A percentile compares a stretch with the other conserved stretches of the same genome.
Evolutionary conservation across 2,797 vertebrate species (phyloP).

Genomic region (Poeciliopsis paucimaculata): DNA sequence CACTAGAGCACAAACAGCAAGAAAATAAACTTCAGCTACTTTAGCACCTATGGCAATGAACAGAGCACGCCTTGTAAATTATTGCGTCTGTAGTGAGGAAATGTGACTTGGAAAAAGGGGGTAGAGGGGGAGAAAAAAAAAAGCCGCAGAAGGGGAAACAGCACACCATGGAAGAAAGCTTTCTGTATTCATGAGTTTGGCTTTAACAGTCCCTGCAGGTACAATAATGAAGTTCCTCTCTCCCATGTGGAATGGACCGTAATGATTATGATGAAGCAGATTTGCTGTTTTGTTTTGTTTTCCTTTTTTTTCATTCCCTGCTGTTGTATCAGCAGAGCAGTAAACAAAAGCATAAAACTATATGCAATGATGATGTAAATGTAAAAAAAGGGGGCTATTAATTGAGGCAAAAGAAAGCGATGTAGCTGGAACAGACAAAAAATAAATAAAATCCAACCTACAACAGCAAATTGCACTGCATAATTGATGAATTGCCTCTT

Average conservation of each 20-base stretch:
- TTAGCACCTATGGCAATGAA: constrained; percentile 29
- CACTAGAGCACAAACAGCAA: constrained; percentile 33
- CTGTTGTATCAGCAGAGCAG: constrained; percentile 56
- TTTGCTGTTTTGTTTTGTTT: constrained; percentile 26
- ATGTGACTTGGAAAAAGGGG: constrained; percentile 32
- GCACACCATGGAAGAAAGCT: constrained; percentile 50
- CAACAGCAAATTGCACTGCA: not conserved
- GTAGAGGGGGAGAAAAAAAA: constrained; percentile 11
- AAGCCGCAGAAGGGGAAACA: constrained; percentile 47
- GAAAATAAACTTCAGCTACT: constrained; percentile 7
- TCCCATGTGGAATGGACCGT: constrained; percentile 69
- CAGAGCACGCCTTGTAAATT: constrained; percentile 45
- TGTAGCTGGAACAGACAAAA: not conserved
- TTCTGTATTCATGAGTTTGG: constrained; percentile 77
- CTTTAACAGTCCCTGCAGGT: constrained; percentile 75
- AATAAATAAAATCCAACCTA: not conserved
- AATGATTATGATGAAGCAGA: constrained; percentile 75
- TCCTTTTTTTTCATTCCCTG: constrained; percentile 7
- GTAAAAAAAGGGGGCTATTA: constrained; percentile 59
- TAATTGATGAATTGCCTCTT: not conserved
- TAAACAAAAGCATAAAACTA: constrained; percentile 73
- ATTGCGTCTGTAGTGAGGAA: constrained; percentile 38
- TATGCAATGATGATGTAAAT: constrained; percentile 60
- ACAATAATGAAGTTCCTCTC: constrained; percentile 74
- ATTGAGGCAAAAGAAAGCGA: constrained; percentile 23